Conservation (phyloP, 2,888 invertebrate genomes). For the Pollenia angustigena region DNA sequence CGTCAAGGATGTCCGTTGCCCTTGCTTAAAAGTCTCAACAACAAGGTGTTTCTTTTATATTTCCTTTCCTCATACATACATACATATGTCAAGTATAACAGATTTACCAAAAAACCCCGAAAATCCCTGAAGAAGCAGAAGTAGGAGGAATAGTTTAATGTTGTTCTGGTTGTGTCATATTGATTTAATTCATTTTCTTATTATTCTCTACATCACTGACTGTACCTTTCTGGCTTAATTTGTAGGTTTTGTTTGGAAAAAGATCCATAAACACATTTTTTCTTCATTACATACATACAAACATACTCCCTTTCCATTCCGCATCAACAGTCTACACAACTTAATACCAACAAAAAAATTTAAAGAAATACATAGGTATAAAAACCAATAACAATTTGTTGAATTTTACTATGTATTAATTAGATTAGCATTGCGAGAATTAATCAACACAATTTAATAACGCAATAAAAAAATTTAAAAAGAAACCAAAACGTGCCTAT, state of each 20-base stretch:
- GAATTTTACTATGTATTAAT: constrained; percentile 57
- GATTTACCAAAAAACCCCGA: neutral
- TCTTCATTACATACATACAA: neutral
- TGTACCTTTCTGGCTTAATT: constrained; percentile 59
- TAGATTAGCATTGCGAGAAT: constrained; percentile 64
- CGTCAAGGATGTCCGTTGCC: constrained; percentile 72
- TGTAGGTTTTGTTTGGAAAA: constrained; percentile 18
- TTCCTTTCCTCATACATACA: neutral
- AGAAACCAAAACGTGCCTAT: neutral
- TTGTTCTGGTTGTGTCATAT: constrained; percentile 50
- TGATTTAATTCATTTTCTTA: constrained; percentile 59
- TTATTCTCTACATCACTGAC: constrained; percentile 59
- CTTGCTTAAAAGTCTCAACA: constrained; percentile 54
- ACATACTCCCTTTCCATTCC: neutral
- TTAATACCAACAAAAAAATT: neutral
- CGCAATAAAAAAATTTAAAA: constrained; percentile 8
- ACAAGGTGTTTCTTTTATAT: constrained; percentile 39
- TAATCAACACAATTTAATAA: constrained; percentile 28
- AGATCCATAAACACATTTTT: constrained; percentile 12
- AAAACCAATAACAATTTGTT: constrained; percentile 12
- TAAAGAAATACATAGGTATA: neutral
- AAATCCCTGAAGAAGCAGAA: neutral
- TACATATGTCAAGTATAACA: neutral
- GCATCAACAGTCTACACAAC: neutral
- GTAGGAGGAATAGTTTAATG: neutral